phyloP scores from a whole-genome alignment of 2,113 vertebrate genomes.

The Leucopternis melanops region DNA sequence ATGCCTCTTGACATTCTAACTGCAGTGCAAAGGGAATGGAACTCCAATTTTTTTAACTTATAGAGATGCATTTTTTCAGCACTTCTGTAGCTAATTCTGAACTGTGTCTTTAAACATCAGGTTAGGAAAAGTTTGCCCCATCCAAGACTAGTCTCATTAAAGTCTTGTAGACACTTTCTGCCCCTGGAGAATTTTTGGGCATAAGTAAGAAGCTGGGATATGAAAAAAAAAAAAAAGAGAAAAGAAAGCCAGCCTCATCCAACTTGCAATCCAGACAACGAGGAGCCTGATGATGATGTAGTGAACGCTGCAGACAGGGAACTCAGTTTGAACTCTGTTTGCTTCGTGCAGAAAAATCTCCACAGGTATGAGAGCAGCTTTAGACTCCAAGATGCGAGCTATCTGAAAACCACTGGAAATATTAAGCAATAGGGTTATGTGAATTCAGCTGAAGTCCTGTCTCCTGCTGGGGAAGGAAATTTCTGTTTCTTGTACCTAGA shows the following conservation, averaged over 20 bases:
- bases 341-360: neutral
- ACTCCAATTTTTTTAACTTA: neutral
- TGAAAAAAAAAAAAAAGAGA: neutral
- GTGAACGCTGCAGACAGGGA: neutral
- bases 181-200: neutral
- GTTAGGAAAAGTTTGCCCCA: neutral
- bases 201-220: neutral
- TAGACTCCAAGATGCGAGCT: neutral
- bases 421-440: neutral
- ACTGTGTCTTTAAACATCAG: neutral
- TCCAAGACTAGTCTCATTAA: neutral
- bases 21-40: neutral
- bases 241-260: neutral
- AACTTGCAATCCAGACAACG: neutral
- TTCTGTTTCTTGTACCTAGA: neutral
- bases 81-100: neutral
- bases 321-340: slow-evolving; percentile 18
- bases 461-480: neutral
- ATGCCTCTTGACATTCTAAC: neutral
- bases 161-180: neutral
- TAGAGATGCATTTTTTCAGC: neutral
- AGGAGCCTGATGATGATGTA: slow-evolving; percentile 30
- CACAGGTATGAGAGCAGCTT: neutral
- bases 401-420: neutral
- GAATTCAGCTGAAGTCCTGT: neutral